Evolutionary conservation across 2,888 invertebrate species (phyloP).

Genomic region (Exocentrus adspersus): DNA sequence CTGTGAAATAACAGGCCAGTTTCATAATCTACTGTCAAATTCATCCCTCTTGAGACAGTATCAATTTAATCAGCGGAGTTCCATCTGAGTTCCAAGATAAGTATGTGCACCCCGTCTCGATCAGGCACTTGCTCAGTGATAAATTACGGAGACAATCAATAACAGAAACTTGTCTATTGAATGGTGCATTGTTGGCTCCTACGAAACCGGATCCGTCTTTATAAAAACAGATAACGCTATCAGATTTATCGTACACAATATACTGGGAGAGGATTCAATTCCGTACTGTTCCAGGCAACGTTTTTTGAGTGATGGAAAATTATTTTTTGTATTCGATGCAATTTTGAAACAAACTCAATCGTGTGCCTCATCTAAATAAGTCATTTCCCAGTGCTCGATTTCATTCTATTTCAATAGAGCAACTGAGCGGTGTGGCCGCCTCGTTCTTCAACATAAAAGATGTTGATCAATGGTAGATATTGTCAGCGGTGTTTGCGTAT

Average conservation of each 20-base stretch:
- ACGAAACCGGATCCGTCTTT: slow-evolving; percentile 1
- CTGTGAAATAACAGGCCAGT: no score
- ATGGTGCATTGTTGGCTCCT: slow-evolving; percentile 21
- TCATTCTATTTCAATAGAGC: no score
- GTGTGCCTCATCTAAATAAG: no score
- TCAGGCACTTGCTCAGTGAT: slow-evolving; percentile 22
- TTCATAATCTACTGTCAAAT: no score
- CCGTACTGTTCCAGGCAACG: slow-evolving; percentile 35
- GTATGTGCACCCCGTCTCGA: slow-evolving; percentile 2
- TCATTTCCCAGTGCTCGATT: no score
- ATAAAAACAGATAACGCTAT: slow-evolving; percentile 27
- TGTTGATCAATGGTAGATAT: not conserved
- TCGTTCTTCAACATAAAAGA: not conserved
- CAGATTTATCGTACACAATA: slow-evolving; percentile 21
- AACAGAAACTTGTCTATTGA: slow-evolving; percentile 19
- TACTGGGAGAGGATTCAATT: slow-evolving; percentile 32
- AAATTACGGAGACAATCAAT: slow-evolving; percentile 16
- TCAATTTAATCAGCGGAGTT: not conserved
- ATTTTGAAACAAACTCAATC: no score
- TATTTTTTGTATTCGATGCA: slow-evolving; percentile 30
- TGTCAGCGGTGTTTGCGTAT: not conserved
- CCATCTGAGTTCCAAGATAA: not conserved
- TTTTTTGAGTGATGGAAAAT: slow-evolving; percentile 33
- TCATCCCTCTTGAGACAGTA: not conserved
- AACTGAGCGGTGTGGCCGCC: no score